A percentile compares a stretch with the other conserved stretches of the same genome.
These are phyloP conservation scores for Pycnonotus jocosus DNA, from an alignment of 2,113 vertebrate species.

Conservation along the genomic window DNA sequence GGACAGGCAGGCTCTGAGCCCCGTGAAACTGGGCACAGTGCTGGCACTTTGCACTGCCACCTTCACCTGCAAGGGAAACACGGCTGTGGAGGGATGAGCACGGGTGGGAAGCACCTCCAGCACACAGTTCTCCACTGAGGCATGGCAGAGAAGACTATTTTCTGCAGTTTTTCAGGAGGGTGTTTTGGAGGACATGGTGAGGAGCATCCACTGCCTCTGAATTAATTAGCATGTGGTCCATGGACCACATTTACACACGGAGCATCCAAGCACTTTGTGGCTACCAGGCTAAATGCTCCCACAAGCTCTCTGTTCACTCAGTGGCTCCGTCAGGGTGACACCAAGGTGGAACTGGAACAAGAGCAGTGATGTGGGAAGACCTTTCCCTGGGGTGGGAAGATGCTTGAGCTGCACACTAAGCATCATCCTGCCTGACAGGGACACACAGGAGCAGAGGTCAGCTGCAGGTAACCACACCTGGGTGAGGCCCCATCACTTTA, in stretches of 20 bases:
- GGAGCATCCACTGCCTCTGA: background rate
- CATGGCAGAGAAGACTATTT: background rate
- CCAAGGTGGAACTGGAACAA: background rate
- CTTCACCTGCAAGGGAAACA: background rate
- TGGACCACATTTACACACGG: fast-evolving
- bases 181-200: background rate
- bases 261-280: background rate
- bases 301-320: fast-evolving
- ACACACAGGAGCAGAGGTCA: background rate
- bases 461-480: background rate
- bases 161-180: background rate
- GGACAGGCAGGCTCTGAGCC: background rate
- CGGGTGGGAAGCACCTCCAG: background rate
- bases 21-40: fast-evolving
- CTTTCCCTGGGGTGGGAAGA: background rate
- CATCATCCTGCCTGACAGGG: background rate
- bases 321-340: background rate
- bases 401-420: fast-evolving
- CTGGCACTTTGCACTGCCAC: background rate
- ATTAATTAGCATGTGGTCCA: too few relatives aligned
- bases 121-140: fast-evolving
- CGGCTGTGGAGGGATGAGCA: fast-evolving
- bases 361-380: fast-evolving
- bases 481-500: fast-evolving
- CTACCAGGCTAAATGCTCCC: background rate